Percentiles rank a stretch among this genome's conserved stretches.
phyloP scores from a whole-genome alignment of 2,888 invertebrate species.

The Margaritifera margaritifera region DNA sequence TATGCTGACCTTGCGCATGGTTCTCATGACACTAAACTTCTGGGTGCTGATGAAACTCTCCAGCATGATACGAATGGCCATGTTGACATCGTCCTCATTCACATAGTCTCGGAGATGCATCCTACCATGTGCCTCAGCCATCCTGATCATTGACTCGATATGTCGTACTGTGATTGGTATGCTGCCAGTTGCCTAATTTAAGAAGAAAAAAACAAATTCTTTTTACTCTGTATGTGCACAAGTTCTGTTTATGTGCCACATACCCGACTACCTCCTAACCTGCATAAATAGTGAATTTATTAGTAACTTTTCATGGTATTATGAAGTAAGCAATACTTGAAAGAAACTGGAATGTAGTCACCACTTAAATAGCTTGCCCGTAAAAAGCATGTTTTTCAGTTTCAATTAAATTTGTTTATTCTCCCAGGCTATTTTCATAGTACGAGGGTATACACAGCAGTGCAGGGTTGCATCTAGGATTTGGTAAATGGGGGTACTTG shows the following conservation, averaged over 20 bases:
- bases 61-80: slow-evolving; percentile 96
- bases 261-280: background rate
- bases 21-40: slow-evolving; percentile 97
- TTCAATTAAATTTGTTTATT: too few species aligned
- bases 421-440: too few species aligned
- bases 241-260: background rate
- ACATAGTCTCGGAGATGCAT: slow-evolving; percentile 92
- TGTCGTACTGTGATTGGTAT: slow-evolving; percentile 98
- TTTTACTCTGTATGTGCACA: background rate
- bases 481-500: too few species aligned
- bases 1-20: slow-evolving; percentile 86
- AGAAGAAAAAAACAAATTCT: slow-evolving; percentile 12
- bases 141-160: slow-evolving; percentile 97
- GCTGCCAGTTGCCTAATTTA: slow-evolving; percentile 88
- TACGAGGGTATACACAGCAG: too few species aligned
- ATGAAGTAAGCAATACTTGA: too few species aligned
- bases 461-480: too few species aligned
- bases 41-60: slow-evolving; percentile 99
- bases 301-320: too few species aligned
- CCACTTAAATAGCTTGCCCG: too few species aligned
- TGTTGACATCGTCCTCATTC: slow-evolving; percentile 93
- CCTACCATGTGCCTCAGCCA: slow-evolving; percentile 97
- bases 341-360: too few species aligned
- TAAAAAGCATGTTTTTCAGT: too few species aligned
- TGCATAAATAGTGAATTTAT: background rate